A percentile compares a stretch with the other conserved stretches of the same genome.
Evolutionary conservation across 1,140 invertebrate genomes (phyloP).

Genomic region (Brachionus sp.): DNA sequence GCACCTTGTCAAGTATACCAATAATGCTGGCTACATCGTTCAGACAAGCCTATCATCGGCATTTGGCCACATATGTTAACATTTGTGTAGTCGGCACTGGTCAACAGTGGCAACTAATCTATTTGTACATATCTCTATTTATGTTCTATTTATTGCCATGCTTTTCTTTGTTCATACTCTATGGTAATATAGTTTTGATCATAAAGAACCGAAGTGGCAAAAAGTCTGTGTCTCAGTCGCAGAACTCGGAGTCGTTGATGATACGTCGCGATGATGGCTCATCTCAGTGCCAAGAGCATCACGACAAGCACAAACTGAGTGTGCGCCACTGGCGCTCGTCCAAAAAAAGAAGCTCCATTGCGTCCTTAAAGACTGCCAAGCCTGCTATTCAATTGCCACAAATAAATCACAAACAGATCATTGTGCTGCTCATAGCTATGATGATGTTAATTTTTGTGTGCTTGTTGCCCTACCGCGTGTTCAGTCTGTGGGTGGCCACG

Average conservation of each 20-base stretch:
- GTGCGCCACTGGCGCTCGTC: background rate
- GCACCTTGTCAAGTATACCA: background rate
- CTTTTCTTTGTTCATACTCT: conserved; percentile 18
- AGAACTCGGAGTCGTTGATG: background rate
- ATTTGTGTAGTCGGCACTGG: conserved; percentile 25
- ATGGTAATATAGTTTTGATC: conserved; percentile 25
- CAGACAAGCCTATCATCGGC: conserved; percentile 26
- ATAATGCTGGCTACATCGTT: conserved; percentile 13
- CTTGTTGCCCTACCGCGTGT: conserved; percentile 40
- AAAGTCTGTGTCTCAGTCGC: background rate
- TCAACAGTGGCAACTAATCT: conserved; percentile 16
- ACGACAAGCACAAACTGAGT: background rate
- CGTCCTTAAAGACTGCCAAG: background rate
- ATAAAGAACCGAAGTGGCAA: conserved; percentile 14
- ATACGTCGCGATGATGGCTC: background rate
- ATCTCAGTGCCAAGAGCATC: background rate
- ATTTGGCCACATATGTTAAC: background rate
- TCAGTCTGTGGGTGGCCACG: conserved; percentile 36
- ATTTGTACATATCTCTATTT: conserved; percentile 21
- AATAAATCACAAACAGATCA: conserved; percentile 39
- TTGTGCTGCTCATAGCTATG: conserved; percentile 22
- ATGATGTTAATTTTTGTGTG: conserved; percentile 42
- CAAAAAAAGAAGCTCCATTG: background rate
- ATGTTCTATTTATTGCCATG: conserved; percentile 41
- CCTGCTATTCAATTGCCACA: background rate